These are phyloP conservation scores for Acanthosoma haemorrhoidale DNA, from an alignment of 2,888 invertebrate species.

Conservation along the genomic window DNA sequence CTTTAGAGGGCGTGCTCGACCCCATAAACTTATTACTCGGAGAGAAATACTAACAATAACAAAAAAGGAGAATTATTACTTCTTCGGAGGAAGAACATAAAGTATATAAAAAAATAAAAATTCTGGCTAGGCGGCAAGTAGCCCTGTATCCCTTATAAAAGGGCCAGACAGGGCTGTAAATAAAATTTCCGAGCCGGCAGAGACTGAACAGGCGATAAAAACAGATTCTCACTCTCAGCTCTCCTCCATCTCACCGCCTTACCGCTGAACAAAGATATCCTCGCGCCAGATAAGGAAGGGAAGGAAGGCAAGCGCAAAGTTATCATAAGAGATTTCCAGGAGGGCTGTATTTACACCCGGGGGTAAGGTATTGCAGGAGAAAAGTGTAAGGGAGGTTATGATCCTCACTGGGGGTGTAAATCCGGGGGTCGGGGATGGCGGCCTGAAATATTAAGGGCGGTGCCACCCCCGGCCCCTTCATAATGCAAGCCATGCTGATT, in stretches of 20 bases:
- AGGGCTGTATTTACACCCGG: neutral
- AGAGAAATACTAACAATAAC: too few relatives aligned
- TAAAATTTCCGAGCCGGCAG: neutral
- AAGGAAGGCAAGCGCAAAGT: neutral
- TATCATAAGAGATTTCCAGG: neutral
- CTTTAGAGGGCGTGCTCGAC: too few relatives aligned
- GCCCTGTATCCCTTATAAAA: neutral
- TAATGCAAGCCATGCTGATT: constrained; percentile 24
- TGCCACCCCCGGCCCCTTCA: neutral
- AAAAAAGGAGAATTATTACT: too few relatives aligned
- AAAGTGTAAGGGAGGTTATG: constrained; percentile 12
- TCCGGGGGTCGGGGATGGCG: neutral
- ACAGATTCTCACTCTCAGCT: too few relatives aligned
- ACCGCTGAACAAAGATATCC: neutral
- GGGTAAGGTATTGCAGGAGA: neutral
- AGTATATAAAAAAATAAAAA: neutral
- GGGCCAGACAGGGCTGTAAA: neutral
- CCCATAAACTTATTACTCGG: too few relatives aligned
- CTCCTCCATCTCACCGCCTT: too few relatives aligned
- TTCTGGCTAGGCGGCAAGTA: neutral
- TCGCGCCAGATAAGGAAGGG: neutral
- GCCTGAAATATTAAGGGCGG: neutral
- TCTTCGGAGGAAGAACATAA: neutral
- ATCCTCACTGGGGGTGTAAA: constrained; percentile 7
- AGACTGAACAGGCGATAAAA: too few relatives aligned